Conservation (phyloP, 2,113 vertebrate species). For the Oreochromis aureus region DNA sequence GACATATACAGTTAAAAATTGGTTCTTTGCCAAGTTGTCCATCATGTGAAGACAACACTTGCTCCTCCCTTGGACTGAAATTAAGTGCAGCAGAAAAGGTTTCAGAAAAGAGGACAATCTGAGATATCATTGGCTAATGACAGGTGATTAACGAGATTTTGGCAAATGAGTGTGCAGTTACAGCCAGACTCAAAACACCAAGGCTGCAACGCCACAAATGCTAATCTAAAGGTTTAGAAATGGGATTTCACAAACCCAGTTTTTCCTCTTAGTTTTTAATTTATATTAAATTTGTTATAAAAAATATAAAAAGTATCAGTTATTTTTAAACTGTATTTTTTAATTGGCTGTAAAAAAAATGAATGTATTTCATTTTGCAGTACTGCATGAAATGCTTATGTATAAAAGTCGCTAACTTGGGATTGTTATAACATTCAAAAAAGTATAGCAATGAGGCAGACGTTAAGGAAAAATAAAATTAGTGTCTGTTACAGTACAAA, state of each 20-base stretch:
- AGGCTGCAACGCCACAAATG: neutral
- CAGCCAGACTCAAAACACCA: neutral
- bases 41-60: too few relatives aligned
- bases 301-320: neutral
- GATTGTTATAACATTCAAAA: neutral
- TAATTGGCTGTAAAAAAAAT: neutral
- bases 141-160: neutral
- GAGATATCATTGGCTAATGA: fast-evolving
- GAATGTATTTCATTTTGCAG: neutral
- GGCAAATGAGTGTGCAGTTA: neutral
- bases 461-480: neutral
- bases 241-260: neutral
- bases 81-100: neutral
- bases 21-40: too few relatives aligned
- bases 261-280: neutral
- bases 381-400: neutral
- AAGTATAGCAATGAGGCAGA: neutral
- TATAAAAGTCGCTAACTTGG: neutral
- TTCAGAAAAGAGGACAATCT: neutral
- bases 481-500: neutral
- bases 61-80: neutral
- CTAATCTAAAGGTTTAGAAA: neutral
- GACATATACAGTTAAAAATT: too few relatives aligned
- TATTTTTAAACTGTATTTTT: neutral
- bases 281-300: neutral